Evolutionary conservation across 2,888 invertebrate species (phyloP).

Genomic region (Trileptium ribeirensis): DNA sequence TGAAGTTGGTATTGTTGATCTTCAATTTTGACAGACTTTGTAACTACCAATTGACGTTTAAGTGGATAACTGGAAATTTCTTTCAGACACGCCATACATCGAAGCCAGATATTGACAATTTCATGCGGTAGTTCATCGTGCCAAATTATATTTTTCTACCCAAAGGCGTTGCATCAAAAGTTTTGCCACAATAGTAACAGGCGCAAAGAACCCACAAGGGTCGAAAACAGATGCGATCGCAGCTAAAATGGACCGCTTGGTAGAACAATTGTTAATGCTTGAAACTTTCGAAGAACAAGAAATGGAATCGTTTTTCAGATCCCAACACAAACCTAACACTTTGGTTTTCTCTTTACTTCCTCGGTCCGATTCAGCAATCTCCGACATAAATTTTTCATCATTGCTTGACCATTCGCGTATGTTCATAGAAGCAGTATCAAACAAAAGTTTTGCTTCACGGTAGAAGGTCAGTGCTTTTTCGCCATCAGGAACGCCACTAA

Average conservation of each 20-base stretch:
- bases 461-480: background rate
- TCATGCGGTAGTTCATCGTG: background rate
- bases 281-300: background rate
- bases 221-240: constrained; percentile 33
- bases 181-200: constrained; percentile 32
- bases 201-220: constrained; percentile 34
- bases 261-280: background rate
- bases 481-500: background rate
- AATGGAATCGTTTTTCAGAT: constrained; percentile 8
- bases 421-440: constrained; percentile 21
- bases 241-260: constrained; percentile 31
- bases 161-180: background rate
- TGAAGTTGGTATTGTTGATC: background rate
- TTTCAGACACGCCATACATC: background rate
- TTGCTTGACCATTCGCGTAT: constrained; percentile 22
- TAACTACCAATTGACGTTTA: background rate
- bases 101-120: background rate
- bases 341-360: constrained; percentile 10
- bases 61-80: background rate
- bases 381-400: background rate
- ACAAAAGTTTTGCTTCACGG: constrained; percentile 25
- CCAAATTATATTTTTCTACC: background rate
- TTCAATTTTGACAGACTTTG: background rate
- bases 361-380: background rate
- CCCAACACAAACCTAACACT: constrained; percentile 10